These are phyloP conservation scores for Radopholus similis DNA, from an alignment of 1,140 invertebrate genomes.

Conservation along the genomic window DNA sequence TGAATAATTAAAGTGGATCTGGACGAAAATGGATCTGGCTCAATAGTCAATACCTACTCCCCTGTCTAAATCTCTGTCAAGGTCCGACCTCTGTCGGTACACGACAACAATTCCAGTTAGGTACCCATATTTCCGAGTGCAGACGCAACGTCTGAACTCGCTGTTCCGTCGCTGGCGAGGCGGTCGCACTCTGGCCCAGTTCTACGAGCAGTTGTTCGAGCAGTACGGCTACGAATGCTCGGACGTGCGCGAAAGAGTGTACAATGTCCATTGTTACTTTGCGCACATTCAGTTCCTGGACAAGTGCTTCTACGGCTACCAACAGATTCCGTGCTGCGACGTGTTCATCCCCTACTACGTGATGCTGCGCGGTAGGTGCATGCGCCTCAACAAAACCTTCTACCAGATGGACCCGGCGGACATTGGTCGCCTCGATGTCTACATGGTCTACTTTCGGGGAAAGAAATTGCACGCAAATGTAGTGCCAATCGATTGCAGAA, in stretches of 20 bases:
- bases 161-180: conserved; percentile 28
- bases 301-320: conserved; percentile 29
- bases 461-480: background rate
- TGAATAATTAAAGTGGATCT: too few species aligned
- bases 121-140: background rate
- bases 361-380: conserved; percentile 27
- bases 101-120: background rate
- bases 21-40: too few species aligned
- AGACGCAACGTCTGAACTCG: conserved; percentile 7
- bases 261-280: background rate
- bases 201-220: conserved; percentile 34
- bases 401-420: conserved; percentile 19
- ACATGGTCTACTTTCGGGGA: conserved; percentile 12
- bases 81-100: background rate
- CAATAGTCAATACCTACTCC: too few species aligned
- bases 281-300: conserved; percentile 18
- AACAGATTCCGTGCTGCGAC: conserved; percentile 30
- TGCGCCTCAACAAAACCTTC: conserved; percentile 26
- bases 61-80: too few species aligned
- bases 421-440: conserved; percentile 19
- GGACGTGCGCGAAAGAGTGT: conserved; percentile 14
- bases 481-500: background rate
- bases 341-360: conserved; percentile 36
- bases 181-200: conserved; percentile 10
- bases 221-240: conserved; percentile 32